A percentile compares a stretch with the other conserved stretches of the same genome.
Conservation (phyloP, 2,888 invertebrate genomes). For the Loripinus fragilis region DNA sequence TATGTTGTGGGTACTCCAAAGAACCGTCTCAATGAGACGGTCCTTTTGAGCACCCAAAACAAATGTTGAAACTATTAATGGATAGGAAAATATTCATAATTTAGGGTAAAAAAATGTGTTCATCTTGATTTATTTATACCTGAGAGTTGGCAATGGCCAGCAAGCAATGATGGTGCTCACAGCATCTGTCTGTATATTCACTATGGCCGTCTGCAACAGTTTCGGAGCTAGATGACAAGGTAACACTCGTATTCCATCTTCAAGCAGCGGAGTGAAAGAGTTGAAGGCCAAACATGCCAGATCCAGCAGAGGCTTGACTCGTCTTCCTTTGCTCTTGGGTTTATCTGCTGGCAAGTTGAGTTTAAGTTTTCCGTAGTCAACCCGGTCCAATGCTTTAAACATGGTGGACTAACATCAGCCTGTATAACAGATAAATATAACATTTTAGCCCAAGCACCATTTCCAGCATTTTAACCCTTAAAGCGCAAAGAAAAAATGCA, state of each 20-base stretch:
- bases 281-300: constrained; percentile 64
- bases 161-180: constrained; percentile 70
- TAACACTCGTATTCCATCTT: constrained; percentile 37
- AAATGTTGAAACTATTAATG: no score
- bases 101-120: no score
- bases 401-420: constrained; percentile 37
- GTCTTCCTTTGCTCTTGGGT: constrained; percentile 22
- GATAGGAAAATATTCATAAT: no score
- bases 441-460: no score
- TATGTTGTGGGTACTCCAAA: no score
- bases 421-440: no score
- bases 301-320: constrained; percentile 57
- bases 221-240: constrained; percentile 66
- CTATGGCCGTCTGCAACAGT: constrained; percentile 66
- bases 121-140: no score
- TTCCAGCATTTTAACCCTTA: no score
- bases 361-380: constrained; percentile 64
- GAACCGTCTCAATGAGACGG: no score
- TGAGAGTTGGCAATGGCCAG: constrained; percentile 72
- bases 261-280: constrained; percentile 31
- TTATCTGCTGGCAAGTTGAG: constrained; percentile 54
- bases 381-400: constrained; percentile 71
- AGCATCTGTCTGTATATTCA: constrained; percentile 58
- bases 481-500: no score
- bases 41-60: no score